Base-by-base conservation (phyloP, 2,888 invertebrate species). In the Himalopsyche kuldschensis region DNA sequence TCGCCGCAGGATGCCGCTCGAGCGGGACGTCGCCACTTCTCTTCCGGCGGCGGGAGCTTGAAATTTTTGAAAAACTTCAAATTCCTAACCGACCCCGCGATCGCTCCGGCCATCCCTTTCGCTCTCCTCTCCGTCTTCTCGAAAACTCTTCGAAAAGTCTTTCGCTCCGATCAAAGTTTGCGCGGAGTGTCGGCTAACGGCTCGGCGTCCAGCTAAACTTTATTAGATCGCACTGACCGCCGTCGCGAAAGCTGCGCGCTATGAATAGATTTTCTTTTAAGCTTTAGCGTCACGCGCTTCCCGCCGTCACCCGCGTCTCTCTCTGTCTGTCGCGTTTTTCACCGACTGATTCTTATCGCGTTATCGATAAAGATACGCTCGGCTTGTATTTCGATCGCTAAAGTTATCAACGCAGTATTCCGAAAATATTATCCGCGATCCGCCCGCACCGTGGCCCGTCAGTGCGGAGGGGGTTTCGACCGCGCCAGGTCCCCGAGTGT, bases 231-330 rank as follows among this genome's bases (percentile, higher is more conserved):
- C 79, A 80, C 80, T 82, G 84, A 84, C 78, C 82, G 82, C 47
- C 83, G 83, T 46, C 75, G 76, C 78, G 82, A 84, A 84, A 84
- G 84, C 84, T 84, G 79, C 78, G 82, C 77, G 84, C 84, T 80
- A 82, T 82, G 84, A 84, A 84, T 84, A 84, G 84, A 63, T 75
- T 81, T 63, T 69, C 48, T 47, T 47, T 55, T 55, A 55, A 55
- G 55, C 55, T 55, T 55, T 55, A n/a, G 69, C 79, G 80, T 75
- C 31, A 35, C 83, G 47, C 46, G 79, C 75, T 30, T 78, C 77
- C 35, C 77, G 35, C 77, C 77, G 35, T 35, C 32, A n/a, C 35
- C 77, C 20, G 17, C 77, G 35, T 35, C 32, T 15, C 78, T 35
- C 55, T 35, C 69, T 24, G 69, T 35, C 79, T 46, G 78, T 27